Conservation (phyloP, 1,140 invertebrate species). For the Rhyacophila brunnea region DNA sequence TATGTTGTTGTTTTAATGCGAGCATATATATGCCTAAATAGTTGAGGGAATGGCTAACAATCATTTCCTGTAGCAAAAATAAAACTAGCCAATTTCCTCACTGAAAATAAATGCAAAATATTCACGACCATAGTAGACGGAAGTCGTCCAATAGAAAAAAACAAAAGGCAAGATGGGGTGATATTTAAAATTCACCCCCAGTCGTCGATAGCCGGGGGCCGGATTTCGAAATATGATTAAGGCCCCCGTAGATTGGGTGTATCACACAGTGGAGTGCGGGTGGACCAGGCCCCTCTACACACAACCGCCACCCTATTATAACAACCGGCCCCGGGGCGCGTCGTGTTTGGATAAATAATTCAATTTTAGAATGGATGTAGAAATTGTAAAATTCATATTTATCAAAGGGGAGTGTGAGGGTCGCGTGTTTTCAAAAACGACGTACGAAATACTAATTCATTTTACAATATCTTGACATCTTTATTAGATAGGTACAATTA, state of each 20-base stretch:
- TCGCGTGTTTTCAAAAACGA: not conserved
- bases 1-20: no score
- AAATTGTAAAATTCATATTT: constrained; percentile 39
- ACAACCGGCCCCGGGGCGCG: constrained; percentile 15
- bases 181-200: constrained; percentile 32
- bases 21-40: no score
- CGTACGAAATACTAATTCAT: no score
- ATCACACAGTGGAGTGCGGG: constrained; percentile 8
- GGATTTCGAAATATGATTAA: constrained; percentile 34
- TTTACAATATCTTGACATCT: no score
- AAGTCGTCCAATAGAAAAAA: no score
- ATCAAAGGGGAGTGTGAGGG: constrained; percentile 7
- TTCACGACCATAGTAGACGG: no score
- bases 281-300: not conserved
- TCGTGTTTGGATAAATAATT: constrained; percentile 38
- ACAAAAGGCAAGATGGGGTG: not conserved
- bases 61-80: no score
- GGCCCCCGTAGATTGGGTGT: constrained; percentile 28
- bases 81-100: no score
- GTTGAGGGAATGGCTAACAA: no score
- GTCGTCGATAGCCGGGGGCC: constrained; percentile 14
- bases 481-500: no score
- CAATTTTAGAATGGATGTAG: constrained; percentile 36
- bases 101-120: no score
- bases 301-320: constrained; percentile 13